Conservation (phyloP, 2,113 vertebrate species). For the Corythornis cristatus region DNA sequence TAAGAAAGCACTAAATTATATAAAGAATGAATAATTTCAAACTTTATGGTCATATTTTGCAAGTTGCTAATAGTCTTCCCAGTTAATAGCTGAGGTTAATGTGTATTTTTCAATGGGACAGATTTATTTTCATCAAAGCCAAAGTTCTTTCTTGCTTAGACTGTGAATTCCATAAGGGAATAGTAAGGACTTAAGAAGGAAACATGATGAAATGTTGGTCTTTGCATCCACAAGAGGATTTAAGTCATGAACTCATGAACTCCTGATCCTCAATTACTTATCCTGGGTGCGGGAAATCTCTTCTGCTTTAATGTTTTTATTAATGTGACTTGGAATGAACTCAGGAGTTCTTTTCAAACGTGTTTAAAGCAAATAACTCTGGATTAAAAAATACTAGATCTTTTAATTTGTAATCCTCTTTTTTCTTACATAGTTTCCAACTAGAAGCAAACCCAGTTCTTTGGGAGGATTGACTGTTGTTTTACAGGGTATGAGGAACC, state of each 20-base stretch:
- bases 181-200: constrained; percentile 60
- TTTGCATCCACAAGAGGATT: constrained; percentile 59
- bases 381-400: constrained; percentile 22
- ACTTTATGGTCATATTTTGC: background rate
- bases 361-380: background rate
- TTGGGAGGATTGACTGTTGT: background rate
- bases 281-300: constrained; percentile 30
- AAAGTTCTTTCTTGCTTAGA: constrained; percentile 52
- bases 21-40: background rate
- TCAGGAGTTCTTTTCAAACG: background rate
- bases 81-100: constrained; percentile 33
- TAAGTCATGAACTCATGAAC: constrained; percentile 61
- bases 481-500: background rate
- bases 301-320: constrained; percentile 59
- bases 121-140: constrained; percentile 41
- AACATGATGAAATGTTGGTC: constrained; percentile 54
- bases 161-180: constrained; percentile 54
- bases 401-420: constrained; percentile 44
- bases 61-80: background rate
- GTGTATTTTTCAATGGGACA: constrained; percentile 31
- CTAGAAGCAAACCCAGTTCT: background rate
- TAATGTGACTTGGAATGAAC: constrained; percentile 49
- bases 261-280: constrained; percentile 64
- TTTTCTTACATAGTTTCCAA: background rate
- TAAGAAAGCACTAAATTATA: background rate